Evolutionary conservation across 2,113 vertebrate genomes (phyloP).

Genomic region (Calyptomena viridis): DNA sequence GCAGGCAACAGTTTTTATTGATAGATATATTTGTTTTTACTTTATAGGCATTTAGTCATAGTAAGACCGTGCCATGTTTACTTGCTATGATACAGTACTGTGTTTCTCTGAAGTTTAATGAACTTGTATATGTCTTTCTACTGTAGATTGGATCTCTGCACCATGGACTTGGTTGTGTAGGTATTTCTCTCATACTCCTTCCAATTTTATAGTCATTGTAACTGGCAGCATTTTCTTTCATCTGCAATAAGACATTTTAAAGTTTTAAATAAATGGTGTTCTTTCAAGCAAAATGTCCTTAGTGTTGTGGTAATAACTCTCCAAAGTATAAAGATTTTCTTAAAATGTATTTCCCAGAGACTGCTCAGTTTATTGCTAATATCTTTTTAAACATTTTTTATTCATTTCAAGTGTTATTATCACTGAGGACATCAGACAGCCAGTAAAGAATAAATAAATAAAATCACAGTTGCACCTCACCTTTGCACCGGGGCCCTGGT

Average conservation of each 20-base stretch:
- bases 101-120: slow-evolving; percentile 66
- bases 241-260: not conserved
- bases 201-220: not conserved
- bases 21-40: slow-evolving; percentile 50
- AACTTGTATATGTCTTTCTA: slow-evolving; percentile 66
- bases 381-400: not conserved
- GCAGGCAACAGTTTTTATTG: not conserved
- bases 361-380: not conserved
- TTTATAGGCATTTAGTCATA: slow-evolving; percentile 55
- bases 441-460: not conserved
- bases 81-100: slow-evolving; percentile 52
- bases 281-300: not conserved
- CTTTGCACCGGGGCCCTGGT: not conserved
- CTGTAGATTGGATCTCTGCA: slow-evolving; percentile 94
- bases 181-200: slow-evolving; percentile 71
- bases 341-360: not conserved
- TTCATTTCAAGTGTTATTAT: not conserved
- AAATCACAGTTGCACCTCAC: not conserved
- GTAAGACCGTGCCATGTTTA: slow-evolving; percentile 25
- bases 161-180: slow-evolving; percentile 95
- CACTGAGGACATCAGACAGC: not conserved
- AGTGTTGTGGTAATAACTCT: not conserved
- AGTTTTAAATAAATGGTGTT: not conserved
- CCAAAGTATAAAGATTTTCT: not conserved
- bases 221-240: not conserved